These are phyloP conservation scores for Scaptomyza graminum DNA, from an alignment of 1,140 invertebrate species.

Conservation along the genomic window DNA sequence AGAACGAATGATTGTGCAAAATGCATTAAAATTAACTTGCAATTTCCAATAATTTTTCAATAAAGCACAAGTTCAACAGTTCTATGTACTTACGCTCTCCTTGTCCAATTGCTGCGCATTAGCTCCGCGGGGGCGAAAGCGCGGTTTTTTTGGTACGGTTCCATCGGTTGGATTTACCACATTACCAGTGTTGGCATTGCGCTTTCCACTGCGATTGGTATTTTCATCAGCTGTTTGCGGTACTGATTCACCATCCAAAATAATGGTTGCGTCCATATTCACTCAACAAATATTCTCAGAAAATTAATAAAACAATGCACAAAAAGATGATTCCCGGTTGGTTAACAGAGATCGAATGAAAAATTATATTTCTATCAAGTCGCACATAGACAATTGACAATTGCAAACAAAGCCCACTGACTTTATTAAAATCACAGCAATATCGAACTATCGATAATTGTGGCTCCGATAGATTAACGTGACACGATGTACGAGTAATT, in stretches of 20 bases:
- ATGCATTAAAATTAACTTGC: neutral
- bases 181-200: neutral
- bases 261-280: neutral
- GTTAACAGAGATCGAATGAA: neutral
- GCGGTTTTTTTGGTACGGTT: neutral
- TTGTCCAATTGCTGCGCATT: neutral
- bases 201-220: neutral
- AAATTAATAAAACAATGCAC: neutral
- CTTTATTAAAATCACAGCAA: neutral
- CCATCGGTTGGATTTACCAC: neutral
- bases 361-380: neutral
- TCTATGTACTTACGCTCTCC: neutral
- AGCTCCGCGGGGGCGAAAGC: neutral
- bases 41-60: neutral
- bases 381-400: neutral
- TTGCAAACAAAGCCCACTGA: slow-evolving; percentile 4
- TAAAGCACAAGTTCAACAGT: neutral
- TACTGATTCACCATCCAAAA: neutral
- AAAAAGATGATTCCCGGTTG: neutral
- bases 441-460: neutral
- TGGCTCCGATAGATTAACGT: too few species aligned
- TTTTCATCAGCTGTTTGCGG: neutral
- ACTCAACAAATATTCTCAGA: neutral
- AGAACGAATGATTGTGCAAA: too few species aligned
- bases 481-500: too few species aligned